Percentiles rank a stretch among this genome's conserved stretches.
phyloP scores from a whole-genome alignment of 2,888 invertebrate species.

The Drosophila mulleri region DNA sequence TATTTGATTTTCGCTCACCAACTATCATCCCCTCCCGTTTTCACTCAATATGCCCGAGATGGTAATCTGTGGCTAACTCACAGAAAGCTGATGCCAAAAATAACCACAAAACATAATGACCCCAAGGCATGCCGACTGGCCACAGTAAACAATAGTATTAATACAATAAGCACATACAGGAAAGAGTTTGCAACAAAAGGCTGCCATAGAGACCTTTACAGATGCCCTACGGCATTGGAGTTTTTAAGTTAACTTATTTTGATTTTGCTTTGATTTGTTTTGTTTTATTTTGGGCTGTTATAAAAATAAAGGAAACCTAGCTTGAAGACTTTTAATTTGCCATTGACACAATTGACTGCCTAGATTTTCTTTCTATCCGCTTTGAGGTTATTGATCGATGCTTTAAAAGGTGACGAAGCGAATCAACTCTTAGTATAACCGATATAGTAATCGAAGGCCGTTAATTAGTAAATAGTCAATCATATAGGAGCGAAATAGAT shows the following conservation, averaged over 20 bases:
- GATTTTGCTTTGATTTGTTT: background rate
- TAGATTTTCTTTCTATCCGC: background rate
- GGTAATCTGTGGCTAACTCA: conserved; percentile 29
- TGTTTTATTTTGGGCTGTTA: background rate
- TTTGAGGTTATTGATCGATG: background rate
- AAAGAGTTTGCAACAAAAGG: conserved; percentile 49
- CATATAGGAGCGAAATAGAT: background rate
- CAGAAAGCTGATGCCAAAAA: conserved; percentile 30
- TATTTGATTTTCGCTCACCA: conserved; percentile 6
- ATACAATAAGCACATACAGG: conserved; percentile 38
- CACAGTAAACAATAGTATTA: conserved; percentile 50
- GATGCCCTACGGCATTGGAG: conserved; percentile 42
- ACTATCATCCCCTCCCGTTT: background rate
- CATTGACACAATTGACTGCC: conserved; percentile 16
- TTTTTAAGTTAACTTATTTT: background rate
- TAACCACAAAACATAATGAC: conserved; percentile 24
- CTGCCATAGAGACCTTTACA: conserved; percentile 29
- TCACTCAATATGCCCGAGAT: conserved; percentile 4
- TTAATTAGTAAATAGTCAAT: background rate
- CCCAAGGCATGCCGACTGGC: conserved; percentile 26
- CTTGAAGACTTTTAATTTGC: conserved; percentile 21
- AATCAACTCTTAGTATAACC: too few species aligned
- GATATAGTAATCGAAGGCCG: background rate
- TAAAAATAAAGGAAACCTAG: conserved; percentile 5
- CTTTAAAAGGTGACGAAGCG: too few species aligned